Evolutionary conservation across 2,113 vertebrate species (phyloP), one percentile per base, ranked within the genome.

Genomic region (Nyctereutes procyonoides): DNA sequence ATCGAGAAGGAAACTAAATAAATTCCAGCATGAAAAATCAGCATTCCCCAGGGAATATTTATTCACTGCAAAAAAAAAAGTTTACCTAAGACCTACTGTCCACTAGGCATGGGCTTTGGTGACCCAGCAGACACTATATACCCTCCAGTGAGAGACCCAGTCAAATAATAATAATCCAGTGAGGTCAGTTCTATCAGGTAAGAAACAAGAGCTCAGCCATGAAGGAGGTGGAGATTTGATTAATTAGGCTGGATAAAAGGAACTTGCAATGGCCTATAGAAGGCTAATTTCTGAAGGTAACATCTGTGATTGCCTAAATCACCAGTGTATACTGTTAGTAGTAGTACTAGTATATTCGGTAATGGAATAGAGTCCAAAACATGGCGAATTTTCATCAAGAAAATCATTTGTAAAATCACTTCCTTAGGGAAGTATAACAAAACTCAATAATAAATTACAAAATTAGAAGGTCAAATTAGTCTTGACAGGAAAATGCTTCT

Each of bases 381-480:
- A 51, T 5, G 74, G 77, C 84, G 53, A 87, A 83, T 3, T 82
- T 74, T 80, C 80, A 71, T 73, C 73, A 80, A 69, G 67, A 93
- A 94, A 91, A 84, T 58, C 28, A 85, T 28, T n/a, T 84, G 35
- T 38, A 73, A 96, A 81, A 76, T 80, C 53, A 62, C 51, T 38
- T 65, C 48, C 55, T 81, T 55, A 48, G 84, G 48, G 85, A 80
- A 20, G 43, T 87, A 20, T 65, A 74, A 80, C 62, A 81, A 93
- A 96, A 86, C 67, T 81, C n/a, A 94, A 55, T 80, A 96, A 86
- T 74, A 84, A 92, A 90, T 81, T 55, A 69, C 71, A 65, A 83
- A 96, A 90, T 88, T 30, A 84, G 51, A 92, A 83, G 87, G 60
- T 79, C 76, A 89, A 96, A 96, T 97, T 32, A 90, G 60, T 84